Evolutionary conservation across 2,113 vertebrate genomes (phyloP), one percentile per base, ranked within the genome.

Genomic region (Strix uralensis): DNA sequence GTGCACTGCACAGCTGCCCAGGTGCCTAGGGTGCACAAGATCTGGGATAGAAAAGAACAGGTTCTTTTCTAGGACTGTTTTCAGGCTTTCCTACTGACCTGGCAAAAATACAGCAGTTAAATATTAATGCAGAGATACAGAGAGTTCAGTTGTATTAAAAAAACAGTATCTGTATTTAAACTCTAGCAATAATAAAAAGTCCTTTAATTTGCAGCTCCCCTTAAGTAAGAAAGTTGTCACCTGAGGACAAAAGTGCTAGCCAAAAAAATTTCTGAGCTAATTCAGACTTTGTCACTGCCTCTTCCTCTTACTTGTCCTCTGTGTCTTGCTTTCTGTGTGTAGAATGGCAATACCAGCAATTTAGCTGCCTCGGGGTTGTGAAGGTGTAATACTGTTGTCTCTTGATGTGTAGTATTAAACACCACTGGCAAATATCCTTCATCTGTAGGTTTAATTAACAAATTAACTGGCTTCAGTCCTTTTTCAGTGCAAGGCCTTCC

Each of bases 1-100:
- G 11, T 10, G 13, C 14, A 14, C 51, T 25, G 58, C 57, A 27
- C 38, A 42, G 46, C 38, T 2, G 0, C 15, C 59, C 4, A 0
- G 7, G n/a, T 34, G 10, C 25, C 36, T 38, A 15, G 12, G 5
- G 8, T 27, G 29, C 0, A 0, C 14, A 17, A 65, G 46, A 3
- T 42, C 36, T 4, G 3, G 27, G 18, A 47, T 23, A 54, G 25
- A 42, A 75, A 86, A 58, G 44, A 67, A 36, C 15, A 59, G 25
- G 14, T 3, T 46, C 38, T 86, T 67, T 63, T 51, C 62, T 65
- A 47, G 54, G 61, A 44, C 25, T 80, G 4, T 71, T 63, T 71
- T 29, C 55, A 84, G 63, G 22, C 63, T 70, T 70, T 71, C 14
- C 59, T 88, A 46, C 38, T 2, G 16, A 26, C 22, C 25, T 87